Evolutionary conservation across 2,113 vertebrate species (phyloP), one percentile per base, ranked within the genome.

Genomic region (Sebastes schlegelii): DNA sequence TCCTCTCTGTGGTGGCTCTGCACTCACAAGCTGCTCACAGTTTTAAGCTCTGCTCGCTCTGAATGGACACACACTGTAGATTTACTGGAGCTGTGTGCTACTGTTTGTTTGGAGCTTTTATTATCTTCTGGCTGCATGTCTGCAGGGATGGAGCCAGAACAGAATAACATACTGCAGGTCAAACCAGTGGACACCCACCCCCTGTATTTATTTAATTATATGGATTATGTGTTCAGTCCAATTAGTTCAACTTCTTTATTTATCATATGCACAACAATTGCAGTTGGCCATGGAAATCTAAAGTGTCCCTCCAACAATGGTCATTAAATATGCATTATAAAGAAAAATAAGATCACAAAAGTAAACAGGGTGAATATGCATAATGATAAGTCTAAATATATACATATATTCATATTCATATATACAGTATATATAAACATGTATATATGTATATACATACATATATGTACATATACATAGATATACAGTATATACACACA

Each of bases 1-100:
- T 19, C 34, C 14, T 84, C 88, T 91, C 93, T 92, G 86, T 90
- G 85, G 86, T 80, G 85, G 70, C 84, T 80, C 4, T 86, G 85
- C 61, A 17, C 74, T 66, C 83, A 81, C 87, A 79, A 87, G 80
- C 91, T 88, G 87, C 88, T 79, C 55, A 62, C 19, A 64, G 79
- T 79, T 52, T 79, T 81, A 74, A 83, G 81, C 34, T 34, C 66
- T 62, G 52, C 54, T 63, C 14, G n/a, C 49, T 48, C 54, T 55
- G 73, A 74, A 71, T 62, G 54, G 67, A 77, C 66, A 17, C 66
- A 73, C 42, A 19, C 73, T 55, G 23, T 2, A 69, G 45, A 49
- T 52, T 4, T 14, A 74, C 43, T 54, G 77, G 5, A 3, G 23
- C 40, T 34, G 34, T 34, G 34, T 55, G 21, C 43, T 70, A 72